These are phyloP conservation scores for Pteronura brasiliensis DNA, from an alignment of 2,113 vertebrate genomes.

Conservation along the genomic window DNA sequence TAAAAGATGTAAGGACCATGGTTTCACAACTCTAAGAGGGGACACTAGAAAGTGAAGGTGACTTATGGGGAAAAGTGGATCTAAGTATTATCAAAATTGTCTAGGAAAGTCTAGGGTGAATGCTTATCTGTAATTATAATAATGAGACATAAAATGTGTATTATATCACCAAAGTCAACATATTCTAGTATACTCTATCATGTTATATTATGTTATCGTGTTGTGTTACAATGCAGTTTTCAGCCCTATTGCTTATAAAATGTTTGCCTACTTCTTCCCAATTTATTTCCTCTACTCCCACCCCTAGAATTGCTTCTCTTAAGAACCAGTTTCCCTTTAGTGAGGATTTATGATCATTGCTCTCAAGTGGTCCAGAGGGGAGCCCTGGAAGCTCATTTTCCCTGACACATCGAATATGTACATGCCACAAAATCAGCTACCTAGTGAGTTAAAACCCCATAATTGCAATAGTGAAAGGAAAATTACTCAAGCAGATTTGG, in stretches of 20 bases:
- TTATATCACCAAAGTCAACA: neutral
- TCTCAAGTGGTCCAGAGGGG: slow-evolving; percentile 26
- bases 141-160: neutral
- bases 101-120: neutral
- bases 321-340: slow-evolving; percentile 35
- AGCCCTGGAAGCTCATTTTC: slow-evolving; percentile 54
- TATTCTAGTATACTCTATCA: neutral
- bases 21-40: neutral
- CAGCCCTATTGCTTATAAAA: neutral
- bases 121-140: neutral
- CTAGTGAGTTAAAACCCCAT: slow-evolving; percentile 67
- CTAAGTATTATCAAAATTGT: neutral
- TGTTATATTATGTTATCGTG: neutral
- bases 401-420: neutral
- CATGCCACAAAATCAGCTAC: slow-evolving; percentile 47
- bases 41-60: neutral
- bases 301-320: neutral
- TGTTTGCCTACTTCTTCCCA: neutral
- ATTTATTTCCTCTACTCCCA: neutral
- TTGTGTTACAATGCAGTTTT: neutral
- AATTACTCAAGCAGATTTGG: slow-evolving; percentile 68
- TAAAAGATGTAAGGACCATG: too few relatives aligned
- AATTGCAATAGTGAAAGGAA: slow-evolving; percentile 64
- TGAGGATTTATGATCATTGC: slow-evolving; percentile 53
- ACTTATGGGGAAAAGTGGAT: neutral